Evolutionary conservation across 2,113 vertebrate species (phyloP).

Genomic region (Elephantulus edwardii): DNA sequence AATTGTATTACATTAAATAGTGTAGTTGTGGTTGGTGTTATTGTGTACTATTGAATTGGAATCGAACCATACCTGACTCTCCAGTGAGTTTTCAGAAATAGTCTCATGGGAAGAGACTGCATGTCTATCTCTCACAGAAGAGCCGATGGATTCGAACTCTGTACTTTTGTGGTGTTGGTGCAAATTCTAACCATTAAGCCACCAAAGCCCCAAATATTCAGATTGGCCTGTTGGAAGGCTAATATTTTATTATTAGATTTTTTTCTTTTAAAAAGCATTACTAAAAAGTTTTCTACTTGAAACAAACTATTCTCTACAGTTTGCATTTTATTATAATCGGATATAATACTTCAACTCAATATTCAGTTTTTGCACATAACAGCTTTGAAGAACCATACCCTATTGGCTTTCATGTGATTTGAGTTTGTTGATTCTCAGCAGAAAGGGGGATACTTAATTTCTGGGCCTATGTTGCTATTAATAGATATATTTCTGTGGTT

Average conservation of each 20-base stretch:
- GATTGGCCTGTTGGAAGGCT: not conserved
- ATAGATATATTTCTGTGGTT: not conserved
- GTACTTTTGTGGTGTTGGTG: no score
- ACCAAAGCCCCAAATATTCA: no score
- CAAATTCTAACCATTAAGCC: no score
- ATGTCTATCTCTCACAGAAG: no score
- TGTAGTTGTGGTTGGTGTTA: no score
- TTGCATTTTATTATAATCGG: slow-evolving; percentile 13
- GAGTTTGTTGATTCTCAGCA: slow-evolving; percentile 25
- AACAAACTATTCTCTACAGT: slow-evolving; percentile 25
- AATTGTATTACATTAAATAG: no score
- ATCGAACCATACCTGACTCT: no score
- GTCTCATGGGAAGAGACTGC: no score
- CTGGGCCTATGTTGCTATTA: slow-evolving; percentile 13
- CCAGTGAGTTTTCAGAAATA: no score
- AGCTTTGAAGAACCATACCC: not conserved
- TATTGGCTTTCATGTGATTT: not conserved
- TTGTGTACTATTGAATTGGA: no score
- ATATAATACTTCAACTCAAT: not conserved
- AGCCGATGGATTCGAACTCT: no score
- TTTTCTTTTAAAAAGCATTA: not conserved
- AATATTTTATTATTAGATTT: not conserved
- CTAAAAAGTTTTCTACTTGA: slow-evolving; percentile 15
- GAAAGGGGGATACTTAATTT: slow-evolving; percentile 36
- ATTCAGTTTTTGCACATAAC: not conserved